Percentiles rank a stretch among this genome's conserved stretches.
These are phyloP conservation scores for Dynastes hyllus DNA, from an alignment of 2,888 invertebrate genomes.

Conservation along the genomic window DNA sequence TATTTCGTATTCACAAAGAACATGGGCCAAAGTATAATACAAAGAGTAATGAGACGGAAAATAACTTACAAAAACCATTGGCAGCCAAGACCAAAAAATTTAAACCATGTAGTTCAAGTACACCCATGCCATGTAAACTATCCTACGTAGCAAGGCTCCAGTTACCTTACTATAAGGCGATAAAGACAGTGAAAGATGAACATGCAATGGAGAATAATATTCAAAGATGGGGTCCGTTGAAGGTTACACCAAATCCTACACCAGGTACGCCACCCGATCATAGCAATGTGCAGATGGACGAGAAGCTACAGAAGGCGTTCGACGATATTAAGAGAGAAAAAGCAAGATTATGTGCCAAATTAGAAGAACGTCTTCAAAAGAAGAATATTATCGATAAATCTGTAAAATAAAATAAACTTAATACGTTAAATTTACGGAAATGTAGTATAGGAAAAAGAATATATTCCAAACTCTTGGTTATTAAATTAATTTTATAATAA, in stretches of 20 bases:
- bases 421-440: too few species aligned
- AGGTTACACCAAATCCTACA: slow-evolving; percentile 32
- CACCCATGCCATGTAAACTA: slow-evolving; percentile 35
- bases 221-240: slow-evolving; percentile 3
- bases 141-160: slow-evolving; percentile 30
- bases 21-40: background rate
- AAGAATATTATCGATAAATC: background rate
- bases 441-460: background rate
- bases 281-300: slow-evolving; percentile 19
- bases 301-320: slow-evolving; percentile 22
- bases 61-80: background rate
- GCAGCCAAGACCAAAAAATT: background rate
- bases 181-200: slow-evolving; percentile 18
- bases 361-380: slow-evolving; percentile 2
- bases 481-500: slow-evolving; percentile 1
- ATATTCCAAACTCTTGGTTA: background rate
- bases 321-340: slow-evolving; percentile 32
- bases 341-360: slow-evolving; percentile 15
- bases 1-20: background rate
- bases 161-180: slow-evolving; percentile 40
- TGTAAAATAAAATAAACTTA: too few species aligned
- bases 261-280: slow-evolving; percentile 14
- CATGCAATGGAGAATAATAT: background rate
- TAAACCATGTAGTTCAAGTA: slow-evolving; percentile 46
- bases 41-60: background rate